These are phyloP conservation scores for Boloria euphrosyne DNA, from an alignment of 2,888 invertebrate genomes.

Conservation along the genomic window DNA sequence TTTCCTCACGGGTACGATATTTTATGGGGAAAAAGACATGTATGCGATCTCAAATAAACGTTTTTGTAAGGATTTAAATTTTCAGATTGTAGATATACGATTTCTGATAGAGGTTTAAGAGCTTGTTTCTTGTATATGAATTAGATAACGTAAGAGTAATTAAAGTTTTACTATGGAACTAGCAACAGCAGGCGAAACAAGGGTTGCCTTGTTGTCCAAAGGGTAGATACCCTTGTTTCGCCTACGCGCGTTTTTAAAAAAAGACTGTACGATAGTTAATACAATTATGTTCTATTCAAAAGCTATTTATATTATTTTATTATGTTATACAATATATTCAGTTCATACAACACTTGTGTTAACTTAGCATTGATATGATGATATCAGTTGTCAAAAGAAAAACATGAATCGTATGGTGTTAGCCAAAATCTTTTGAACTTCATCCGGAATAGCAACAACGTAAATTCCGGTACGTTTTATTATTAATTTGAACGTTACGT, in stretches of 20 bases:
- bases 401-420: neutral
- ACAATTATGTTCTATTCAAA: too few species aligned
- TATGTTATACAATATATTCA: too few species aligned
- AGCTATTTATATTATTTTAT: too few species aligned
- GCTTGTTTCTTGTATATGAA: neutral
- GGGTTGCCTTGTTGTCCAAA: too few species aligned
- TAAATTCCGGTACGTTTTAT: slow-evolving; percentile 16
- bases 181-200: too few species aligned
- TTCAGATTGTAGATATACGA: neutral
- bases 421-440: slow-evolving; percentile 2
- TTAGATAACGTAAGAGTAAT: too few species aligned
- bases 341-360: neutral
- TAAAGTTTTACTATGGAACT: too few species aligned
- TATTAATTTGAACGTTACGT: slow-evolving; percentile 31
- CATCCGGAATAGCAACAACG: slow-evolving; percentile 10
- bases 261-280: too few species aligned
- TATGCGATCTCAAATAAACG: slow-evolving; percentile 13
- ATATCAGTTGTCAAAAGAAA: neutral
- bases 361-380: neutral
- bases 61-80: neutral
- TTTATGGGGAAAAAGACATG: slow-evolving; percentile 3
- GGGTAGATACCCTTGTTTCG: too few species aligned
- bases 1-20: slow-evolving; percentile 15
- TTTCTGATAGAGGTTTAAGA: neutral
- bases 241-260: too few species aligned